Conservation (phyloP, 2,797 vertebrate genomes). For the Muscicapa comitata region DNA sequence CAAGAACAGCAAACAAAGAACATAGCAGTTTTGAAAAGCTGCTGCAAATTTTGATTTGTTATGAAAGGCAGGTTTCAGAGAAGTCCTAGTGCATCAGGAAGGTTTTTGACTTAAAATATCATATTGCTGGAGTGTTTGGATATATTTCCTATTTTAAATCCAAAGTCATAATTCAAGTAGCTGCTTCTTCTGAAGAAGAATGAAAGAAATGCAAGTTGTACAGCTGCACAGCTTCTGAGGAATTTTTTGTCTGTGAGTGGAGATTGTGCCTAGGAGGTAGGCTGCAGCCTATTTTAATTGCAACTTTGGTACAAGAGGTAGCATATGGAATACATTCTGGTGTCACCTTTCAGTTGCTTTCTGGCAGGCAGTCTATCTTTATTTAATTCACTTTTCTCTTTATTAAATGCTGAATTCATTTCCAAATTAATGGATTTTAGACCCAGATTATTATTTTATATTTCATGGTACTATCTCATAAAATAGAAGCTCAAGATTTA, state of each 20-base stretch:
- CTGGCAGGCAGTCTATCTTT: neutral
- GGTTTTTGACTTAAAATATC: neutral
- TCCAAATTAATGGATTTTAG: neutral
- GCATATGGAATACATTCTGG: neutral
- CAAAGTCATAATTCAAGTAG: neutral
- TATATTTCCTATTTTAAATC: slow-evolving; percentile 1
- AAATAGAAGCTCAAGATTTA: neutral
- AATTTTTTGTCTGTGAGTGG: neutral
- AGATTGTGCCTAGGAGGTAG: neutral
- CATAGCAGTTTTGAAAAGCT: neutral
- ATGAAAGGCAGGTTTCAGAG: neutral
- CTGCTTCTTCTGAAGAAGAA: neutral
- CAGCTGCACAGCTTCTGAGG: neutral
- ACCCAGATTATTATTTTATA: neutral
- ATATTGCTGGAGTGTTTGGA: neutral
- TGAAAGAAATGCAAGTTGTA: neutral
- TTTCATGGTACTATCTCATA: neutral
- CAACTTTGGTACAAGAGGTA: neutral
- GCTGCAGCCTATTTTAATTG: neutral
- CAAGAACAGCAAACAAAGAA: slow-evolving; percentile 9
- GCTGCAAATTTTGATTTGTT: neutral
- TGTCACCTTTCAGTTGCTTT: neutral
- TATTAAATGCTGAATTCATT: neutral
- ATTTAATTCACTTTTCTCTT: neutral
- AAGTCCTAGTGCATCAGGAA: neutral